Evolutionary conservation across 1,140 invertebrate species (phyloP).

Genomic region (Neoseiulus cucumeris): DNA sequence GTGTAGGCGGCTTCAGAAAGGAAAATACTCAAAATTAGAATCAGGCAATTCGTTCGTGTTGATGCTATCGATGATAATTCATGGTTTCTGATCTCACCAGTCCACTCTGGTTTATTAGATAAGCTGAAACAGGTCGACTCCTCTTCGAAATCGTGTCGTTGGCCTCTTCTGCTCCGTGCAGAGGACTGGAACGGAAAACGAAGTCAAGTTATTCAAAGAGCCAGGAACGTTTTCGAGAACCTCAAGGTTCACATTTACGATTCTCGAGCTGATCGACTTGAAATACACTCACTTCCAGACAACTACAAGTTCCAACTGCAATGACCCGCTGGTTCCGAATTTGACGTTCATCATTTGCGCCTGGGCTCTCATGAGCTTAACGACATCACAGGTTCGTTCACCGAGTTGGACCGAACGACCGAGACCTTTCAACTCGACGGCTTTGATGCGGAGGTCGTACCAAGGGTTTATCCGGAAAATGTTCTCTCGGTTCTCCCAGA

Average conservation of each 20-base stretch:
- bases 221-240: not conserved
- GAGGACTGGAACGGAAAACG: not conserved
- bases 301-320: not conserved
- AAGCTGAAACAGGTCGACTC: not conserved
- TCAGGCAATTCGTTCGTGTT: no score
- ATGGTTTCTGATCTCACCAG: not conserved
- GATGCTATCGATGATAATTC: no score
- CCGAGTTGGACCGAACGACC: not conserved
- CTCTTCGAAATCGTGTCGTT: constrained; percentile 1
- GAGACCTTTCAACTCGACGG: not conserved
- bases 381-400: not conserved
- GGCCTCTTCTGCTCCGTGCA: not conserved
- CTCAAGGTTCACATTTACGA: no score
- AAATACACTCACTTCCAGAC: not conserved
- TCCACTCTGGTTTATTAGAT: constrained; percentile 4
- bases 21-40: not conserved
- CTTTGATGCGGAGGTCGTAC: constrained; percentile 4
- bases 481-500: not conserved
- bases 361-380: not conserved
- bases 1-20: not conserved
- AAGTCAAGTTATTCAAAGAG: not conserved
- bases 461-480: not conserved
- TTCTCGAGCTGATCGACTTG: no score
- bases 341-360: constrained; percentile 7
- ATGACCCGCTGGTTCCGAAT: not conserved